Base-by-base conservation (phyloP, 2,797 vertebrate genomes). In the Eleutherodactylus coqui region DNA sequence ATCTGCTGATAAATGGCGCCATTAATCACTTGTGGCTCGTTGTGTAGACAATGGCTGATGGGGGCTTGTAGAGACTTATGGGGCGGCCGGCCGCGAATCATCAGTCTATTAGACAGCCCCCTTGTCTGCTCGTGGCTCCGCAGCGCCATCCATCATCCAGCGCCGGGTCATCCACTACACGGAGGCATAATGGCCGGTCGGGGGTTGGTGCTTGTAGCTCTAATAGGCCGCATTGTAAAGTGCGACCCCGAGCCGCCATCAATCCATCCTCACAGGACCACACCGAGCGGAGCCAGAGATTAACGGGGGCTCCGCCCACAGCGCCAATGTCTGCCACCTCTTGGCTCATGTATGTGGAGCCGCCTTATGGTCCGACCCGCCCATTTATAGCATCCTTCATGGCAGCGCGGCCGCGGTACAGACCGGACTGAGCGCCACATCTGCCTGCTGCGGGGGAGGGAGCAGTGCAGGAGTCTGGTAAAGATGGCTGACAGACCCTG, bases 21-120 rank as follows among this genome's bases (percentile, higher is more conserved):
- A 4, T 90, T 89, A 88, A 90, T 92, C 86, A 89, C 32, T 86
- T n/a, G n/a, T n/a, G n/a, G n/a, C n/a, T n/a, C n/a, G n/a, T 79
- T 84, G 83, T 77, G 2, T 0, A 55, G 38, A 88, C 89, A 90
- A 90, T 86, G 79, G 88, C 58, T 2, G 0, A 16, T 1, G 55
- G 21, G 45, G 89, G 88, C 89, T 90, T 90, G 89, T 90, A 85
- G 17, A 60, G 0, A 8, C 75, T 75, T 0, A 0, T 53, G 53
- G 70, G 67, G 8, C 0, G 0, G 43, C 27, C 11, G 67, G 0
- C n/a, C n/a, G n/a, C 45, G 75, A 41, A 75, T 84, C 89, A 90
- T 91, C 67, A 86, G 43, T 91, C 1, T n/a, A 24, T 13, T 14
- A 88, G 89, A 89, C 88, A 88, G 88, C 75, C 84, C 73, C 89